A percentile compares a stretch with the other conserved stretches of the same genome.
phyloP scores from a whole-genome alignment of 2,888 invertebrate species.

The Trissoscelio sp. region DNA sequence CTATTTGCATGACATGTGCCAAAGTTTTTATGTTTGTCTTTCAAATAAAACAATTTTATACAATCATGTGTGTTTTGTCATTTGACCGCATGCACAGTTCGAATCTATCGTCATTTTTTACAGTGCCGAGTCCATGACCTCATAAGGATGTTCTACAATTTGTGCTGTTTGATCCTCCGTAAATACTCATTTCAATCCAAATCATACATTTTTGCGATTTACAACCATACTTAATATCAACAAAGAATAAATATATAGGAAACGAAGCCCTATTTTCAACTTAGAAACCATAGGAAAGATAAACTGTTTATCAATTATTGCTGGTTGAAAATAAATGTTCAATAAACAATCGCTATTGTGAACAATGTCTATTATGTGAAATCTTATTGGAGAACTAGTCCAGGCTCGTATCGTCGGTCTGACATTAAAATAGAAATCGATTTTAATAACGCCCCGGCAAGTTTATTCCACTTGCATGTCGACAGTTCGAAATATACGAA shows the following conservation, averaged over 20 bases:
- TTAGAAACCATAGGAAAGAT: too few species aligned
- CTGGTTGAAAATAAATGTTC: background rate
- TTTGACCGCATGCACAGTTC: conserved; percentile 46
- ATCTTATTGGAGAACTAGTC: conserved; percentile 15
- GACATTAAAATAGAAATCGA: conserved; percentile 44
- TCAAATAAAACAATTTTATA: conserved; percentile 48
- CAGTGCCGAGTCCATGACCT: conserved; percentile 40
- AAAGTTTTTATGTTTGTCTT: conserved; percentile 39
- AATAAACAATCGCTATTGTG: background rate
- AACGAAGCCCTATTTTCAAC: too few species aligned
- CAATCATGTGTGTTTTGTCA: conserved; percentile 47
- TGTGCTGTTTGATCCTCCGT: background rate
- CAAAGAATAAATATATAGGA: too few species aligned
- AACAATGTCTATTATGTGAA: conserved; percentile 21
- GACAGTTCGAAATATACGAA: background rate
- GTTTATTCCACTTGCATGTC: conserved; percentile 20
- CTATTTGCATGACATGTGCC: conserved; percentile 47
- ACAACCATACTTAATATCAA: too few species aligned
- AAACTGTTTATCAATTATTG: conserved; percentile 2
- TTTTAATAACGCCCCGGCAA: conserved; percentile 29
- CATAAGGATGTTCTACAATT: conserved; percentile 38
- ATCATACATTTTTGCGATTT: background rate
- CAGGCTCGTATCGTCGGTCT: background rate
- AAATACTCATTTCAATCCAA: conserved; percentile 17
- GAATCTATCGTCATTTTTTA: conserved; percentile 31